Conservation (phyloP, 92 coral and sea anemone species). For the Muricea muricata region DNA sequence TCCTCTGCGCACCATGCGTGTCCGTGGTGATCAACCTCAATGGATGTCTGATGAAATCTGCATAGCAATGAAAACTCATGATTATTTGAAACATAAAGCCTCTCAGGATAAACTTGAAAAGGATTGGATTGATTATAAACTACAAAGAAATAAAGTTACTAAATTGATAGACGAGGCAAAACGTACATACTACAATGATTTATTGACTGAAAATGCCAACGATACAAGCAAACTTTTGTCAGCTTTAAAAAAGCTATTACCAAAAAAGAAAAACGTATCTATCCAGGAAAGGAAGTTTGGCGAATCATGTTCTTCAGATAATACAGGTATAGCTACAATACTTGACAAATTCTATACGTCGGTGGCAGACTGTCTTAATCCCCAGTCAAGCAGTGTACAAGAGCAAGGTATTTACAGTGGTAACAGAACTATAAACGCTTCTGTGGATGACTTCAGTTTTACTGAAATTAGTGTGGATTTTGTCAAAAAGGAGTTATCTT, state of each 20-base stretch:
- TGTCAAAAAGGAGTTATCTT: too few species aligned
- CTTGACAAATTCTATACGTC: conserved; percentile 38
- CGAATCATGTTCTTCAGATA: too few species aligned
- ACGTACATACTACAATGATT: conserved; percentile 47
- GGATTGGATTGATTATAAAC: conserved; percentile 11
- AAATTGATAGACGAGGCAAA: conserved; percentile 50
- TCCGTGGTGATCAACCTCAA: conserved; percentile 44
- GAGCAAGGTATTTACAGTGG: not conserved
- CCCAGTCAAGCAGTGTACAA: conserved; percentile 2
- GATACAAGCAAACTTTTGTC: too few species aligned
- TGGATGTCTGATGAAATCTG: conserved; percentile 59
- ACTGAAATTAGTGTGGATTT: not conserved
- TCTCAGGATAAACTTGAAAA: conserved; percentile 28
- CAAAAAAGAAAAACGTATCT: conserved; percentile 38
- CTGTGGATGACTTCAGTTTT: not conserved
- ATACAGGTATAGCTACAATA: too few species aligned
- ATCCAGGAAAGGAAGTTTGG: conserved; percentile 17
- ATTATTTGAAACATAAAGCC: conserved; percentile 56
- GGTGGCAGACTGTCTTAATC: conserved; percentile 37
- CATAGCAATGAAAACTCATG: conserved; percentile 54
- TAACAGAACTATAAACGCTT: not conserved
- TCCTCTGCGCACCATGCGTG: conserved; percentile 41
- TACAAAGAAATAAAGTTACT: conserved; percentile 31
- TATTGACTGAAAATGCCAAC: too few species aligned
- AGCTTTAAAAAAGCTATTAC: too few species aligned